Evolutionary conservation across 2,113 vertebrate genomes (phyloP).

Genomic region (Grammomys surdaster): DNA sequence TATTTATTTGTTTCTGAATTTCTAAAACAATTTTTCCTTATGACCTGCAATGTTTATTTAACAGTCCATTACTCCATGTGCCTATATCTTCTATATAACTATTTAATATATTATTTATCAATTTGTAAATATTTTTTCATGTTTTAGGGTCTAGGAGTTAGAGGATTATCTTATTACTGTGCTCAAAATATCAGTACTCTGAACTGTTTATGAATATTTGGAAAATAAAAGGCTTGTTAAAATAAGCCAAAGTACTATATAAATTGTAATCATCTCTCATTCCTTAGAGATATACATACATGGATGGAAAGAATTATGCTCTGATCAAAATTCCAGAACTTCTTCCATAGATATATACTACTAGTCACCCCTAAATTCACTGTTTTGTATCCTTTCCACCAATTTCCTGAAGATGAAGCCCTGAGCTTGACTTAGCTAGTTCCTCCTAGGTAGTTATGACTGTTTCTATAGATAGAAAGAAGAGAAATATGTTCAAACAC

Average conservation of each 20-base stretch:
- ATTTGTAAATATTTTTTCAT: background rate
- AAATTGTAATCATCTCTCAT: background rate
- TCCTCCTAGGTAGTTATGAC: slow-evolving; percentile 67
- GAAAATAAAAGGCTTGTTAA: background rate
- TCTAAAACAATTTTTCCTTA: background rate
- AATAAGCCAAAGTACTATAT: background rate
- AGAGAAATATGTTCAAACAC: slow-evolving; percentile 34
- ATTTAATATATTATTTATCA: slow-evolving; percentile 5
- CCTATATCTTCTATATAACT: background rate
- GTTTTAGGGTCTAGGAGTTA: background rate
- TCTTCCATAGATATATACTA: background rate
- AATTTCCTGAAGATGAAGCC: slow-evolving; percentile 32
- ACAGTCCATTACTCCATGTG: background rate
- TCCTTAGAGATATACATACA: background rate
- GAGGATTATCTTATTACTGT: background rate
- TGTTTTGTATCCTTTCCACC: background rate
- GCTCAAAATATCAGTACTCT: background rate
- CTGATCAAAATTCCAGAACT: background rate
- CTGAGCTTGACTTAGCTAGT: background rate
- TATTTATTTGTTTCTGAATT: slow-evolving; percentile 36
- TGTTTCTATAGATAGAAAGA: slow-evolving; percentile 59
- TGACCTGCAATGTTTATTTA: background rate
- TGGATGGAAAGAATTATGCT: background rate
- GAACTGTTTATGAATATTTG: background rate
- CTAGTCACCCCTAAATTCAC: background rate